Evolutionary conservation across 2,797 vertebrate species (phyloP), one percentile per base, ranked within the genome.

Genomic region (Tadarida brasiliensis): DNA sequence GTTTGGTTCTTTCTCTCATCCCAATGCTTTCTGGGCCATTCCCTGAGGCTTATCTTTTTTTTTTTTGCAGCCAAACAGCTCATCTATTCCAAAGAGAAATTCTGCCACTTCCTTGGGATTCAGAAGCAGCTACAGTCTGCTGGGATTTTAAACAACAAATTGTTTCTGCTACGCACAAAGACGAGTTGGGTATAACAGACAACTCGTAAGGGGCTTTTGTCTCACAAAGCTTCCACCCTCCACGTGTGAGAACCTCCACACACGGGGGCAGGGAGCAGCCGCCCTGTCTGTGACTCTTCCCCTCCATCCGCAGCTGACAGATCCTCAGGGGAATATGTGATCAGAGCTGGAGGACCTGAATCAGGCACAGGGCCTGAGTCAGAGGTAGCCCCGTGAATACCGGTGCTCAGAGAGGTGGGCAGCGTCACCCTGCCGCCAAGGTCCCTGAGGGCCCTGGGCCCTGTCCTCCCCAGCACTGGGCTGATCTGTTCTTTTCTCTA

Each of bases 141-240:
- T 86, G 78, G 78, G 91, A 96, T 88, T 94, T 96, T 71, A 90
- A 83, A 73, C 76, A 95, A 94, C 89, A 91, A 89, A 91, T 57
- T 82, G 54, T 49, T 96, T 95, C 80, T 70, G n/a, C 80, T 91
- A 70, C 20, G 65, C 33, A 87, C 63, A 78, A 65, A 94, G 86
- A 71, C 24, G 39, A 54, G 57, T 35, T 1, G 0, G 16, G 54
- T 78, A 33, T 33, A 90, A 88, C 1, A 92, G 89, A 63, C 51
- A 54, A 8, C 6, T 39, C 83, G 80, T 74, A 44, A 35, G 61
- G 47, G 70, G 6, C 16, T 83, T 80, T 91, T 68, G 12, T 86
- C 76, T 91, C 87, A 70, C 11, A 2, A 77, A 68, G 7, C 19
- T 85, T 59, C 39, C 5, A 35, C 57, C 5, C 47, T 77, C 59